Conservation (phyloP, 2,797 vertebrate species). For the Coregonus suidteri region DNA sequence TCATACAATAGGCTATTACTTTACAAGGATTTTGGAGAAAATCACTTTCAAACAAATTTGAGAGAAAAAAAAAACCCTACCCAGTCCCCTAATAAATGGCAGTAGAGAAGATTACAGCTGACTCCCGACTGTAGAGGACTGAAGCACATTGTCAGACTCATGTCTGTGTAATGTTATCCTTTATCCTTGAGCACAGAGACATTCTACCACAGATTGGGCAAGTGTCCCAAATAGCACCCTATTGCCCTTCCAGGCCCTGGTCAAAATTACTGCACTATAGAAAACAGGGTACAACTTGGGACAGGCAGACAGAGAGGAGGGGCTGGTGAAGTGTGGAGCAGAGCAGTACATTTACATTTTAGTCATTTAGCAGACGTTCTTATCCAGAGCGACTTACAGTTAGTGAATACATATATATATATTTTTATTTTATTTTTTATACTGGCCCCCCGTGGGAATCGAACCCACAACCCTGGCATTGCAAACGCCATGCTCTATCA, state of each 20-base stretch:
- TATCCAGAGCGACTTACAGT: too few relatives aligned
- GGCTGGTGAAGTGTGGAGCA: not conserved
- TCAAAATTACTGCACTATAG: not conserved
- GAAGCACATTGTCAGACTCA: slow-evolving; percentile 47
- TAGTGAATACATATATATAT: too few relatives aligned
- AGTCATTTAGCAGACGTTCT: too few relatives aligned
- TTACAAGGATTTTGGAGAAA: not conserved
- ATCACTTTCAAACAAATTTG: not conserved
- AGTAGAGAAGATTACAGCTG: slow-evolving; percentile 33
- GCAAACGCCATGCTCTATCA: too few relatives aligned
- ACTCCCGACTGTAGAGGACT: too few relatives aligned
- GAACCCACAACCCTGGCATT: too few relatives aligned
- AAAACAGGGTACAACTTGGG: not conserved
- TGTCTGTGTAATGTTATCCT: slow-evolving; percentile 54
- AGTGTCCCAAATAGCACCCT: too few relatives aligned
- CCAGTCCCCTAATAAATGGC: slow-evolving; percentile 37
- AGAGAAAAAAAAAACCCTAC: slow-evolving; percentile 18
- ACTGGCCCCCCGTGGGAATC: too few relatives aligned
- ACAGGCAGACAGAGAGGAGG: not conserved
- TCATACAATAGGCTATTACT: not conserved
- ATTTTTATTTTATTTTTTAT: too few relatives aligned
- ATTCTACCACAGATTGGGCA: not conserved
- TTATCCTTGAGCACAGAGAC: slow-evolving; percentile 42
- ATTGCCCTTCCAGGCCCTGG: too few relatives aligned
- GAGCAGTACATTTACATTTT: too few relatives aligned